Evolutionary conservation across 64 coral and sea anemone genomes (phyloP).

Genomic region (Hydrozoanthus tunicans): DNA sequence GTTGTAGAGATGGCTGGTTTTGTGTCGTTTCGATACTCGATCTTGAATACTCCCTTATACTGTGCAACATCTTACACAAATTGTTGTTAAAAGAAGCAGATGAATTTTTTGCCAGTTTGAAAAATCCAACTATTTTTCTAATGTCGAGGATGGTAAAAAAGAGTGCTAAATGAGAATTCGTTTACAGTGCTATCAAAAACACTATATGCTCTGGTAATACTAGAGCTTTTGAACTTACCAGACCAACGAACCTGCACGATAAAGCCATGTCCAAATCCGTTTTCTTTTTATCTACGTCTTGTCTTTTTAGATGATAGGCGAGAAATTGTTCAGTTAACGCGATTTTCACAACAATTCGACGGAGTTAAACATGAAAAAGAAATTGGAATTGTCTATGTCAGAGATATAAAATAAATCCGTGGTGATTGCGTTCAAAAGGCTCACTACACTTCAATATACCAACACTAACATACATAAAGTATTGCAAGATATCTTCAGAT

Average conservation of each 20-base stretch:
- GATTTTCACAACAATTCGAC: background rate
- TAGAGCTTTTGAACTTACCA: slow-evolving; percentile 9
- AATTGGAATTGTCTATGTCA: background rate
- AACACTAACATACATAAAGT: background rate
- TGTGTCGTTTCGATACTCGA: no score
- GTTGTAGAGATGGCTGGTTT: no score
- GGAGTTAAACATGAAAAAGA: background rate
- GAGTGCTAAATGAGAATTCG: background rate
- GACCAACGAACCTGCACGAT: slow-evolving; percentile 32
- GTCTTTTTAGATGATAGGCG: background rate
- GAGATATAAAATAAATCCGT: background rate
- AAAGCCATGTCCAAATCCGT: background rate
- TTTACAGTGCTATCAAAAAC: background rate
- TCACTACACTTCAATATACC: background rate
- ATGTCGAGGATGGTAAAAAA: background rate
- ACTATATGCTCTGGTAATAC: background rate
- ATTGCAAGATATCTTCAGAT: background rate
- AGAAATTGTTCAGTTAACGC: background rate
- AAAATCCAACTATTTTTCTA: no score
- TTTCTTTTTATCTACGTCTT: background rate
- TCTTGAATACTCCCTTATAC: no score
- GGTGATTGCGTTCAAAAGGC: no score
- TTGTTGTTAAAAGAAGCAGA: no score
- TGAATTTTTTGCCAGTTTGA: no score
- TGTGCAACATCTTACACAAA: no score